Percentiles rank a stretch among this genome's conserved stretches.
These are phyloP conservation scores for Cephus spinipes DNA, from an alignment of 2,888 invertebrate species.

Conservation along the genomic window DNA sequence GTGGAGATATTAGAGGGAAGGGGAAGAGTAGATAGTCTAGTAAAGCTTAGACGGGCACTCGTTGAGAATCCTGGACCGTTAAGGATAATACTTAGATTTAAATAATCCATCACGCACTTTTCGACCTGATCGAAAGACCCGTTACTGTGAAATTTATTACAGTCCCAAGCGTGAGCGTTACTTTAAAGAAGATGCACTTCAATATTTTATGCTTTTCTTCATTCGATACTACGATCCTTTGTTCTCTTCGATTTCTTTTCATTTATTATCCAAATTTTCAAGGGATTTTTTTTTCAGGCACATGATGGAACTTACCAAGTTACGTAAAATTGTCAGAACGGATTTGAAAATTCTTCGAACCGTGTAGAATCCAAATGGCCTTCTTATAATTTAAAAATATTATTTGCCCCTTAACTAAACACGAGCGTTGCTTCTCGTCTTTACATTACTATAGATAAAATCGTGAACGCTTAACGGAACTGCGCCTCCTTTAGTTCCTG, in stretches of 20 bases:
- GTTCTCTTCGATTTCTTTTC: not conserved
- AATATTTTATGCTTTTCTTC: not conserved
- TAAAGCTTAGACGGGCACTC: too few species aligned
- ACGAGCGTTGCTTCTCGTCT: not conserved
- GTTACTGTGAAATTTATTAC: not conserved
- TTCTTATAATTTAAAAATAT: not conserved
- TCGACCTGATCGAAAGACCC: not conserved
- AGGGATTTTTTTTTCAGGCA: not conserved
- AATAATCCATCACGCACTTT: not conserved
- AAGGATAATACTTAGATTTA: not conserved
- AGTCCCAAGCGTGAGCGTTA: not conserved
- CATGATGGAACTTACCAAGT: not conserved
- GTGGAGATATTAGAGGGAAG: too few species aligned
- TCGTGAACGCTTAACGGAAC: not conserved
- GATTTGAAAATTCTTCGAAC: not conserved
- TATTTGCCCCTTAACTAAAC: not conserved
- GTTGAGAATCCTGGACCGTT: too few species aligned
- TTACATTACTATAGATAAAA: not conserved
- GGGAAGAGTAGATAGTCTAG: too few species aligned
- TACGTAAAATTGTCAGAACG: not conserved
- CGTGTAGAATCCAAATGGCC: not conserved
- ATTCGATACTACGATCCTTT: not conserved
- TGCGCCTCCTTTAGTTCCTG: not conserved
- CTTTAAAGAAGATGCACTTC: not conserved
- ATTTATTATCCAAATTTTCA: not conserved